Evolutionary conservation across 2,888 invertebrate species (phyloP).

Genomic region (Automeris io): DNA sequence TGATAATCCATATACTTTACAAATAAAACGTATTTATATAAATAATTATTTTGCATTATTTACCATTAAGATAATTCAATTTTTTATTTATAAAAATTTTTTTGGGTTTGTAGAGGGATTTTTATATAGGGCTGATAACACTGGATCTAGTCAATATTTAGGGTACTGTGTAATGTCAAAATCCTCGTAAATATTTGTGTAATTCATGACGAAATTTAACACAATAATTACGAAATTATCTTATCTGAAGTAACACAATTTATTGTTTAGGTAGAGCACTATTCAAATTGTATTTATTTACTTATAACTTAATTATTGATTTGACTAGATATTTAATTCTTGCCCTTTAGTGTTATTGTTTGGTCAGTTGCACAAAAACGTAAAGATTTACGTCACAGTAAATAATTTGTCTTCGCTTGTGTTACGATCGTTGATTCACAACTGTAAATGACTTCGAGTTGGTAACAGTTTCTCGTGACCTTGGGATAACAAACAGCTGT

Average conservation of each 20-base stretch:
- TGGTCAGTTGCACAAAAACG: slow-evolving; percentile 49
- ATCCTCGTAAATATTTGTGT: slow-evolving; percentile 21
- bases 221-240: slow-evolving; percentile 31
- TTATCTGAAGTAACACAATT: slow-evolving; percentile 25
- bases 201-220: slow-evolving; percentile 35
- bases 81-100: too few relatives aligned
- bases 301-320: too few relatives aligned
- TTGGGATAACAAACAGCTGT: slow-evolving; percentile 63
- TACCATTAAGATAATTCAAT: too few relatives aligned
- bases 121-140: too few relatives aligned
- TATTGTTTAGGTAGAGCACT: slow-evolving; percentile 8
- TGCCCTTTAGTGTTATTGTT: slow-evolving; percentile 26
- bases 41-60: too few relatives aligned
- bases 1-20: too few relatives aligned
- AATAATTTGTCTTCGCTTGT: slow-evolving; percentile 64
- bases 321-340: background rate
- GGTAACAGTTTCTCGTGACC: slow-evolving; percentile 50
- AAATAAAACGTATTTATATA: too few relatives aligned
- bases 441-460: slow-evolving; percentile 34
- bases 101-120: too few relatives aligned
- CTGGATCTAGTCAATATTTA: background rate
- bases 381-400: slow-evolving; percentile 56
- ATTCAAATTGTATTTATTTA: slow-evolving; percentile 3
- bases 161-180: slow-evolving; percentile 14
- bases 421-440: slow-evolving; percentile 54